Evolutionary conservation across 2,888 invertebrate species (phyloP), one percentile per base, ranked within the genome.

Genomic region (Troglohyphantes excavatus): DNA sequence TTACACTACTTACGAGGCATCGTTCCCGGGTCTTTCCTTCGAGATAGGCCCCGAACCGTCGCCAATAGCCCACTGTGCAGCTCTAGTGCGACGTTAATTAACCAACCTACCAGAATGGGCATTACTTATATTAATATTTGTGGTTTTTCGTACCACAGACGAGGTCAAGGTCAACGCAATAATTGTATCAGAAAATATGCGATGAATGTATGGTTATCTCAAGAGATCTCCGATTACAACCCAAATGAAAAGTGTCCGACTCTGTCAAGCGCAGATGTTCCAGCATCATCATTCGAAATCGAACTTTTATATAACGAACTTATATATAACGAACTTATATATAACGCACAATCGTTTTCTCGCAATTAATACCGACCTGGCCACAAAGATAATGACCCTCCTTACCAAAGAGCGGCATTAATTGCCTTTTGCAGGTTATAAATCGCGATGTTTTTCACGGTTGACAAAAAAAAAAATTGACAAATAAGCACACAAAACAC

Each of bases 361-460:
- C n/a, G 78, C 39, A 65, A 78, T 78, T 78, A 78, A 78, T 75
- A 75, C 59, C 61, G 46, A 19, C 73, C 53, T 53, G 76, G 61
- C 29, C 19, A 29, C 23, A 78, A n/a, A n/a, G 78, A 46, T 84
- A 84, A 84, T 84, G 84, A 84, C 75, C 63, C 68, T 53, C n/a
- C n/a, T 33, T 33, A 3, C 33, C 33, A 6, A 3, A 33, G 68
- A 26, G 43, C 75, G 11, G 84, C 67, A 84, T 84, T 84, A 84
- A 84, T 84, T 75, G 75, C 84, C 61, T 72, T 70, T 43, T 19
- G 33, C 26, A 67, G 29, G 75, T 67, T 23, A 84, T 67, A 67
- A 75, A 84, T 84, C 67, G 84, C 39, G 33, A 75, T 65, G 63
- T 63, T 83, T 73, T 67, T 73, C 73, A 68, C 73, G 84, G 73